These are phyloP conservation scores for Drosophila sproati DNA, from an alignment of 1,140 invertebrate genomes.

Conservation along the genomic window DNA sequence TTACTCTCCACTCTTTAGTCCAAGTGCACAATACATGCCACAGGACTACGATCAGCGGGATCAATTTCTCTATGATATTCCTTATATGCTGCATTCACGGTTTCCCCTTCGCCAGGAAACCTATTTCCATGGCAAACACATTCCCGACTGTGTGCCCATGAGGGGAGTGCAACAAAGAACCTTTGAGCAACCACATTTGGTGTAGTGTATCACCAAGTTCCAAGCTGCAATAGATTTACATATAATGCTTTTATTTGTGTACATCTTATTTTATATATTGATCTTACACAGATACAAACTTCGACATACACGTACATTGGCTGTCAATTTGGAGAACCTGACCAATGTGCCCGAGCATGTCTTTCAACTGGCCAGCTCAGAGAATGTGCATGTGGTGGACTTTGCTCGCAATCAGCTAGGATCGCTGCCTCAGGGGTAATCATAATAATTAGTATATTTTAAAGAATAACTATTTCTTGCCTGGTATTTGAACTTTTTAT, in stretches of 20 bases:
- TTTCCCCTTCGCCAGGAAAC: neutral
- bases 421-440: conserved; percentile 89
- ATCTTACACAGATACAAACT: conserved; percentile 87
- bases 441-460: neutral
- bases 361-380: conserved; percentile 89
- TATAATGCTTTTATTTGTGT: neutral
- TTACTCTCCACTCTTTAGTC: conserved; percentile 4
- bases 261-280: neutral
- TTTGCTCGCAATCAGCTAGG: conserved; percentile 91
- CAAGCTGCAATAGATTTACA: conserved; percentile 1
- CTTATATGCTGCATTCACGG: neutral
- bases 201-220: conserved; percentile 71
- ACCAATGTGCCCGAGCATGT: conserved; percentile 89
- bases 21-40: neutral
- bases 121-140: neutral
- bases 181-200: conserved; percentile 51
- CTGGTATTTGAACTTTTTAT: neutral
- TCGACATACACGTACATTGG: conserved; percentile 89
- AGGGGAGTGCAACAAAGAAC: conserved; percentile 13
- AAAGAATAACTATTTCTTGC: no score
- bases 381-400: conserved; percentile 91
- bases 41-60: conserved; percentile 24
- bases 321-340: conserved; percentile 88
- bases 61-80: neutral
- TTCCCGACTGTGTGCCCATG: conserved; percentile 4